Evolutionary conservation across 2,888 invertebrate genomes (phyloP).

Genomic region (Himalopsyche tibetana): DNA sequence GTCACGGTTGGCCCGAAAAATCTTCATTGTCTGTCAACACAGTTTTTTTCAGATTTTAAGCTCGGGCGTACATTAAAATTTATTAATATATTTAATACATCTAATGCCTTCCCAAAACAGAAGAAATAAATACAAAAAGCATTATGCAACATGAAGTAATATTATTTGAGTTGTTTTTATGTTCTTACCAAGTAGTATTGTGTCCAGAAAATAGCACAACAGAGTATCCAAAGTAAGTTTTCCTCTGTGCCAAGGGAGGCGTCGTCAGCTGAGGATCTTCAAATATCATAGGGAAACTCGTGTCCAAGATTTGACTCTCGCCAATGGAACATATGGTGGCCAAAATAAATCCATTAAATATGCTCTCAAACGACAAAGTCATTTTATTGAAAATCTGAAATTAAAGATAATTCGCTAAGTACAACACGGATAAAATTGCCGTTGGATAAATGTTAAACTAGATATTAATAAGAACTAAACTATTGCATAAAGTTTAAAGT

Average conservation of each 20-base stretch:
- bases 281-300: slow-evolving; percentile 67
- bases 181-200: slow-evolving; percentile 67
- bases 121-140: no score
- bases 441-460: no score
- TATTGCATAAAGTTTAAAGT: no score
- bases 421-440: no score
- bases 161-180: neutral
- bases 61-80: no score
- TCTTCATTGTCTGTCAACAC: no score
- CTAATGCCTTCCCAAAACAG: no score
- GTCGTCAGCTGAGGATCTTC: slow-evolving; percentile 65
- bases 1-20: no score
- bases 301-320: slow-evolving; percentile 68
- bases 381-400: neutral
- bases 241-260: slow-evolving; percentile 56
- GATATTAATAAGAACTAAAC: no score
- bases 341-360: neutral
- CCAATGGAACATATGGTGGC: neutral
- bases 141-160: no score
- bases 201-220: slow-evolving; percentile 67
- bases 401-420: neutral
- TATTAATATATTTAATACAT: no score
- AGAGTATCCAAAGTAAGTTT: slow-evolving; percentile 70
- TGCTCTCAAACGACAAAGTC: neutral
- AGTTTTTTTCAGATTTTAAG: no score